Percentiles rank a stretch among this genome's conserved stretches.
phyloP scores from a whole-genome alignment of 2,888 invertebrate genomes.

The Ornithoptera alexandrae region DNA sequence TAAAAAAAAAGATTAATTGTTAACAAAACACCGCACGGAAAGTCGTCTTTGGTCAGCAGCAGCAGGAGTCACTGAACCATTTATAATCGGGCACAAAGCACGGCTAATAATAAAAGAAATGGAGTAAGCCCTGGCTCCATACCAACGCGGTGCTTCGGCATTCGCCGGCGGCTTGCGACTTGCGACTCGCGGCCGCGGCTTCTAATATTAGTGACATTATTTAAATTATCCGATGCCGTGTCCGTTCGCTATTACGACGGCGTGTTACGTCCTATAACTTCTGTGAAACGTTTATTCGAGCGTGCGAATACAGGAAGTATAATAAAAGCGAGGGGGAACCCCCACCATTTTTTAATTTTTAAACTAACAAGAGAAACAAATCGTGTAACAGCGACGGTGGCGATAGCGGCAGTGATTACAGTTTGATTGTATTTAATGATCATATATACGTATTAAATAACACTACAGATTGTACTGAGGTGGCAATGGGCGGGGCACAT shows the following conservation, averaged over 20 bases:
- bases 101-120: slow-evolving; percentile 16
- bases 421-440: no score
- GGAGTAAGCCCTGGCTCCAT: slow-evolving; percentile 8
- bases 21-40: no score
- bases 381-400: no score
- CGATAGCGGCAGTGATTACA: no score
- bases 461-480: no score
- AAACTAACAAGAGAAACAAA: not conserved
- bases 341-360: not conserved
- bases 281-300: slow-evolving; percentile 9
- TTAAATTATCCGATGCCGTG: slow-evolving; percentile 27
- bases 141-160: slow-evolving; percentile 9
- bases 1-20: no score
- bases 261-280: slow-evolving; percentile 18
- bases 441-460: no score
- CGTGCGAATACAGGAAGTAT: slow-evolving; percentile 24
- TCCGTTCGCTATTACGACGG: slow-evolving; percentile 26
- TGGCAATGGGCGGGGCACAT: no score
- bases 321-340: slow-evolving; percentile 1
- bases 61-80: not conserved
- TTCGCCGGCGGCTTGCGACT: slow-evolving; percentile 12
- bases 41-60: not conserved
- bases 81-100: slow-evolving; percentile 1
- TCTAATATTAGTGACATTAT: slow-evolving; percentile 28
- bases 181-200: slow-evolving; percentile 15